A percentile compares a stretch with the other conserved stretches of the same genome.
phyloP scores from a whole-genome alignment of 2,113 vertebrate species.

The Rhombomys opimus region DNA sequence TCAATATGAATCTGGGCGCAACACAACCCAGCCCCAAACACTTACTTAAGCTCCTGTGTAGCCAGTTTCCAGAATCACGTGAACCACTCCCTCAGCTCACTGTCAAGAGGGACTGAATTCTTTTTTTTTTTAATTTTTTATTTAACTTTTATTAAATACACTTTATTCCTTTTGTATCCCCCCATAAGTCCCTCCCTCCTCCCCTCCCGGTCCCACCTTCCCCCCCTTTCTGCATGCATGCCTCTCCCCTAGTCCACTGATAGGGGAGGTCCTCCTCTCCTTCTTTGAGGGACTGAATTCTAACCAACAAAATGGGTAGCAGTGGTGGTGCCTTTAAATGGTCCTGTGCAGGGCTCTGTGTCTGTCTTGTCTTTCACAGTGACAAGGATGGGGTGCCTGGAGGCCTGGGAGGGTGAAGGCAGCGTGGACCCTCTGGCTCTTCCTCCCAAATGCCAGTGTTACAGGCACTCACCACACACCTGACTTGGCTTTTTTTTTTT shows the following conservation, averaged over 20 bases:
- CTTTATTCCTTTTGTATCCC: no score
- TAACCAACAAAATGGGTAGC: not conserved
- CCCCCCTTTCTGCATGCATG: no score
- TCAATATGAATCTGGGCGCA: no score
- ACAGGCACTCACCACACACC: not conserved
- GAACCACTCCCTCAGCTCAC: no score
- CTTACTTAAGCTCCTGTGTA: no score
- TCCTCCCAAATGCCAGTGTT: not conserved
- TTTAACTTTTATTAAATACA: no score
- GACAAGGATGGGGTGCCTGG: not conserved
- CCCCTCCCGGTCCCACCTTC: no score
- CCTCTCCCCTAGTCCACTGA: no score
- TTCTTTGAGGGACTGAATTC: not conserved
- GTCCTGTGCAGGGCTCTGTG: not conserved
- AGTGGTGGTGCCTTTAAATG: not conserved
- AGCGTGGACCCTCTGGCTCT: not conserved
- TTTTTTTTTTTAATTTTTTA: not conserved
- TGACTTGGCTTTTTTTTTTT: not conserved
- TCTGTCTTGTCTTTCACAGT: not conserved
- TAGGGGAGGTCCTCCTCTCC: no score
- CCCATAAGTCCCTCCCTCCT: no score
- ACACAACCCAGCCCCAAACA: no score
- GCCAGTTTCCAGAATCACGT: no score
- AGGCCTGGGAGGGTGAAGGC: not conserved
- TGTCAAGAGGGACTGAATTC: not conserved